Conservation (phyloP, 2,113 vertebrate genomes). For the Amblyopsis rosae region DNA sequence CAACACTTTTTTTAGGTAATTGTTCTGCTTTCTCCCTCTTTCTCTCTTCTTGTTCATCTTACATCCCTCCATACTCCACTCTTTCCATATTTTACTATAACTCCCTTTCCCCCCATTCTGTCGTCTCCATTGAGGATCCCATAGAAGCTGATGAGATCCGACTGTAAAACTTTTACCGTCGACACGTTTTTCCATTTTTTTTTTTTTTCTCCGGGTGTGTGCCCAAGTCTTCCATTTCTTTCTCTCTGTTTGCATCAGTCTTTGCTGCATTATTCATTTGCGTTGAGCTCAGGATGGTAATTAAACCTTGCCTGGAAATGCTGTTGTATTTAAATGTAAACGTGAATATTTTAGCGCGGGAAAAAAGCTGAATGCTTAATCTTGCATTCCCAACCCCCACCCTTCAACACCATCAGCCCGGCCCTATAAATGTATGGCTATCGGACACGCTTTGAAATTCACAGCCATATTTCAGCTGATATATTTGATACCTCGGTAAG, state of each 20-base stretch:
- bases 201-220: no score
- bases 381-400: slow-evolving; percentile 27
- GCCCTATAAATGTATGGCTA: slow-evolving; percentile 51
- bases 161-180: no score
- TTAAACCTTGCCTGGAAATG: slow-evolving; percentile 75
- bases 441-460: slow-evolving; percentile 55
- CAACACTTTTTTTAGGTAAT: slow-evolving; percentile 62
- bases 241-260: slow-evolving; percentile 79
- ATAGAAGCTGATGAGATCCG: no score
- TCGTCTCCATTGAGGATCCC: slow-evolving; percentile 7
- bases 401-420: slow-evolving; percentile 8
- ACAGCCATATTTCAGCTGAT: slow-evolving; percentile 63
- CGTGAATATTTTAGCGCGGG: slow-evolving; percentile 77
- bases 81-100: slow-evolving; percentile 4
- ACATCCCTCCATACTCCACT: not conserved
- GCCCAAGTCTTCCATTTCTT: slow-evolving; percentile 35
- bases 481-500: slow-evolving; percentile 52
- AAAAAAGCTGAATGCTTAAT: slow-evolving; percentile 70
- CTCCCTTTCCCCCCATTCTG: slow-evolving; percentile 12
- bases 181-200: no score
- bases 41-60: not conserved
- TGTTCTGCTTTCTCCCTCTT: slow-evolving; percentile 44
- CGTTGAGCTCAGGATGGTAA: slow-evolving; percentile 76
- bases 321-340: slow-evolving; percentile 79
- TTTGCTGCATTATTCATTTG: slow-evolving; percentile 81